Conservation (phyloP, 2,797 vertebrate genomes). For the Oceanodroma leucorhoa region DNA sequence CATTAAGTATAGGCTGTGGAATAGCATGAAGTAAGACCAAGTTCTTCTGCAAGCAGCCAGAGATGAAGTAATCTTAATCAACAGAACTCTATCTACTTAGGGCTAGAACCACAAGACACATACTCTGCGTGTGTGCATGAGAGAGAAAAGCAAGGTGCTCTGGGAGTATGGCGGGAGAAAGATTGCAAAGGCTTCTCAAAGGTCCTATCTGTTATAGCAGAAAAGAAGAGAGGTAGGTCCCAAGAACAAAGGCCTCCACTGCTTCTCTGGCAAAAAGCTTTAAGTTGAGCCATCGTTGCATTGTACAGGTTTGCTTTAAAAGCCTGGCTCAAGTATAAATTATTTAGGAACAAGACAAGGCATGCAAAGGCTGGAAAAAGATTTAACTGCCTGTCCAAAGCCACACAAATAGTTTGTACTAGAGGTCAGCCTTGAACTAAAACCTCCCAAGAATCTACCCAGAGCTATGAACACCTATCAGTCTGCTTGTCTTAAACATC, state of each 20-base stretch:
- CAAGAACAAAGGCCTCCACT: neutral
- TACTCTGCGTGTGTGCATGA: neutral
- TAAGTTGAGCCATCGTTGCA: fast-evolving
- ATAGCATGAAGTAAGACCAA: neutral
- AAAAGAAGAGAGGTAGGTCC: neutral
- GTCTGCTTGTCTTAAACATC: neutral
- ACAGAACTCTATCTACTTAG: neutral
- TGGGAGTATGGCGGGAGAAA: neutral
- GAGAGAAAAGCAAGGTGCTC: neutral
- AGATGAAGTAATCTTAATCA: neutral
- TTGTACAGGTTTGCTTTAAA: neutral
- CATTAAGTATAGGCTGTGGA: neutral
- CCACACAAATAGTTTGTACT: neutral
- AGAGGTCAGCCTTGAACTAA: neutral
- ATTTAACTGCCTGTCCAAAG: neutral
- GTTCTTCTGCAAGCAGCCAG: neutral
- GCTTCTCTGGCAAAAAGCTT: neutral
- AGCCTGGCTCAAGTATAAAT: neutral
- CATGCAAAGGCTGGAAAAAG: neutral
- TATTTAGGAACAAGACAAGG: neutral
- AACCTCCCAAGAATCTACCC: neutral
- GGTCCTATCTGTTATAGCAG: neutral
- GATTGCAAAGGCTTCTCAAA: neutral
- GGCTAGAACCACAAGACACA: neutral
- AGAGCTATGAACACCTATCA: neutral